Evolutionary conservation across 2,113 vertebrate genomes (phyloP), one percentile per base, ranked within the genome.

Genomic region (Cettia cetti): DNA sequence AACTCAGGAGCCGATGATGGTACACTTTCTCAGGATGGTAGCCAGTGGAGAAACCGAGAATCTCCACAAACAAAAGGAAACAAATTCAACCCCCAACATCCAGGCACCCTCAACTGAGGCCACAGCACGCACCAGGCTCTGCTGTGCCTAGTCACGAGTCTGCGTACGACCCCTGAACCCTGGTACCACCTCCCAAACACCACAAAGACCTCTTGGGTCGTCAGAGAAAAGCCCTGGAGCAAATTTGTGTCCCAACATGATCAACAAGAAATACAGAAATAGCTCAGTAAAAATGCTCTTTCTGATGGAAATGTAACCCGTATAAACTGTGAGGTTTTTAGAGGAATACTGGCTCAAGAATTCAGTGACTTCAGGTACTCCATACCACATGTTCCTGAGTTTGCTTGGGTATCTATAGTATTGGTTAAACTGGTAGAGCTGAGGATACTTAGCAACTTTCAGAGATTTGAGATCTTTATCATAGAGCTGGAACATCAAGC

Each of bases 351-450:
- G 18, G 28, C 40, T 74, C 15, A 66, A 82, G 37, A 10, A 70
- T 33, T 60, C 56, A 59, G 23, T 50, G 26, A 87, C 42, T 69
- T 56, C 33, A 31, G 21, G 16, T 11, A 27, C 39, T 59, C 28
- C 99, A 94, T 94, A 99, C 99, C 98, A 97, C 87, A 17, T 94
- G 40, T 66, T 98, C 97, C 17, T 80, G 97, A 89, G 96, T 95
- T 27, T 98, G 97, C 59, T 97, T 96, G 0, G 99, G 99, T 33
- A 99, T 98, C 99, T 98, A 88, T 99, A 99, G 92, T 99, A 99
- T 23, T 81, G 95, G 86, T 98, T 97, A 79, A 99, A 98, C 2
- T 6, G 49, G 54, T 86, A 37, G 47, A 99, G 92, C 35, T 96
- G 97, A 30, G 82, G 89, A 90, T 97, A 96, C 81, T 96, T 85